These are phyloP conservation scores for Pangasius mekongensis DNA, from an alignment of 2,797 vertebrate species.

Conservation along the genomic window DNA sequence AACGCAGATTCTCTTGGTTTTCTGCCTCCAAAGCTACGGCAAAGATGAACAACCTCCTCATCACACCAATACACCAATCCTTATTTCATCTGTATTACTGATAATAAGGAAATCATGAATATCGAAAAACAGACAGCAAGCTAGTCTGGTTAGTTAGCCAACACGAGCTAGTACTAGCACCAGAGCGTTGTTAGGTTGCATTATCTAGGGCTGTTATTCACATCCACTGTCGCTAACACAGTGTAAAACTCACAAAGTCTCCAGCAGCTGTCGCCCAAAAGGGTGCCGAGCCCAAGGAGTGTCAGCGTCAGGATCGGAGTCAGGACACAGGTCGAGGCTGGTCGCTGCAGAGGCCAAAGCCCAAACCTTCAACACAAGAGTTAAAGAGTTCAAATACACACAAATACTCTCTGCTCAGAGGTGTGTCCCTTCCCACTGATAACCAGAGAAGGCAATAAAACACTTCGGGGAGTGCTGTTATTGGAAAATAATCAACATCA, in stretches of 20 bases:
- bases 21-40: not conserved
- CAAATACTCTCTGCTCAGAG: not conserved
- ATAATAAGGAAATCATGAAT: not conserved
- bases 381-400: not conserved
- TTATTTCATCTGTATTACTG: too few relatives aligned
- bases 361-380: constrained; percentile 82
- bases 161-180: not conserved
- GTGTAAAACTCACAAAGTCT: constrained; percentile 85
- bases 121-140: not conserved
- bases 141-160: not conserved
- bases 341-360: constrained; percentile 92
- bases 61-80: not conserved
- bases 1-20: too few relatives aligned
- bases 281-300: constrained; percentile 96
- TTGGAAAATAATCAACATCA: not conserved
- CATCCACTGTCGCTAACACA: not conserved
- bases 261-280: constrained; percentile 92
- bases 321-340: constrained; percentile 87
- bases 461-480: not conserved
- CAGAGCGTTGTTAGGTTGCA: not conserved
- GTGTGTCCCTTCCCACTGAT: not conserved
- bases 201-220: too few relatives aligned
- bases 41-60: not conserved
- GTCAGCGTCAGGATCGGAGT: constrained; percentile 90
- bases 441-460: not conserved